phyloP scores from a whole-genome alignment of 2,888 invertebrate genomes.

The Linnaemya vulpina region DNA sequence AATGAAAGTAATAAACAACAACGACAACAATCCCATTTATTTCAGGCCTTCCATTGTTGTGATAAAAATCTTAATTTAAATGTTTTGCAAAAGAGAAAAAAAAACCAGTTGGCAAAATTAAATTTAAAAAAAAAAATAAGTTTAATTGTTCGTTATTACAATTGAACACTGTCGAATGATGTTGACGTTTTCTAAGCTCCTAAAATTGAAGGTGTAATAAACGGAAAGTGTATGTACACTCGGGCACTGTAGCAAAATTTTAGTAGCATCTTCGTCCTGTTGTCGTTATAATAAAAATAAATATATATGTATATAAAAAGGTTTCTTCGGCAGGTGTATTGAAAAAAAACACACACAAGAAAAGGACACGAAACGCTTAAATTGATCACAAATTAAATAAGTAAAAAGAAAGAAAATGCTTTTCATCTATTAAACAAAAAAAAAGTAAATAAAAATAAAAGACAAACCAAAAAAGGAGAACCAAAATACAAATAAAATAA shows the following conservation, averaged over 20 bases:
- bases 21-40: neutral
- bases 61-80: conserved; percentile 67
- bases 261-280: neutral
- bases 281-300: neutral
- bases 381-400: neutral
- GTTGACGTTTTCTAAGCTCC: neutral
- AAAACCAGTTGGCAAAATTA: neutral
- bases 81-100: too few species aligned
- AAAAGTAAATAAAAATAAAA: neutral
- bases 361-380: conserved; percentile 18
- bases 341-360: conserved; percentile 14
- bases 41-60: neutral
- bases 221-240: too few species aligned
- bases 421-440: neutral
- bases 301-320: neutral
- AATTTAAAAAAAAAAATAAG: neutral
- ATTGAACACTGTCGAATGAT: neutral
- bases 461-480: neutral
- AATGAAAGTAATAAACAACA: neutral
- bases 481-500: too few species aligned
- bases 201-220: too few species aligned
- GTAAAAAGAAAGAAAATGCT: neutral
- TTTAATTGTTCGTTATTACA: conserved; percentile 9
- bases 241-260: neutral
- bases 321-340: conserved; percentile 36